These are phyloP conservation scores for Sebastes variabilis DNA, from an alignment of 2,797 vertebrate species.

Conservation along the genomic window DNA sequence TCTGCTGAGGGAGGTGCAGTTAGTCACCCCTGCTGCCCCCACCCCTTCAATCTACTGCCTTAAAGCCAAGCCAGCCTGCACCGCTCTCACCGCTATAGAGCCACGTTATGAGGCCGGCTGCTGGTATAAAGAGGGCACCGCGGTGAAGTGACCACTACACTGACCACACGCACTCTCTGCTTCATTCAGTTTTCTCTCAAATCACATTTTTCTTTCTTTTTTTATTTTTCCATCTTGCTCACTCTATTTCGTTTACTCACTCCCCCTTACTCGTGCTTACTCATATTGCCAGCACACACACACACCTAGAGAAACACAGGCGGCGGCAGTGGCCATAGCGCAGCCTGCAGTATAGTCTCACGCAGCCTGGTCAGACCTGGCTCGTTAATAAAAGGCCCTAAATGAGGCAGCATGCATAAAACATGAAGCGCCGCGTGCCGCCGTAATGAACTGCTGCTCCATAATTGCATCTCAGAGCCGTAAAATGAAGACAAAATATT, in stretches of 20 bases:
- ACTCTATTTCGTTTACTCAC: constrained; percentile 39
- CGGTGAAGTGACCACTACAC: constrained; percentile 70
- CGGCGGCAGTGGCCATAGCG: constrained; percentile 41
- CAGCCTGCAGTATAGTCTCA: constrained; percentile 53
- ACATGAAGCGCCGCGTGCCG: constrained; percentile 81
- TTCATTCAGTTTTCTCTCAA: constrained; percentile 59
- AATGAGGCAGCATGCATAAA: constrained; percentile 87
- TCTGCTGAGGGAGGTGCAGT: constrained; percentile 95
- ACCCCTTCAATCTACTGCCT: constrained; percentile 68
- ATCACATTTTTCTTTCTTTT: constrained; percentile 52
- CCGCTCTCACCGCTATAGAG: constrained; percentile 32
- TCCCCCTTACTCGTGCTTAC: constrained; percentile 40
- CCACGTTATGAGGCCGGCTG: constrained; percentile 38
- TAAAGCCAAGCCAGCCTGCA: constrained; percentile 51
- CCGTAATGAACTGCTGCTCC: constrained; percentile 86
- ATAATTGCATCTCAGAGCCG: constrained; percentile 84
- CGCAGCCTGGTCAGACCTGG: constrained; percentile 67
- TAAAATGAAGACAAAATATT: constrained; percentile 90
- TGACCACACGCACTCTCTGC: constrained; percentile 62
- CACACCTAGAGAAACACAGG: constrained; percentile 29
- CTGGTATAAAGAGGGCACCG: constrained; percentile 59
- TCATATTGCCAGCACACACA: constrained; percentile 20
- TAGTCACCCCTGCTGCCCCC: constrained; percentile 92
- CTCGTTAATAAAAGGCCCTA: constrained; percentile 83
- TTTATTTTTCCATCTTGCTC: constrained; percentile 49